A percentile compares a stretch with the other conserved stretches of the same genome.
Conservation (phyloP, 2,113 vertebrate genomes). For the Entelurus aequoreus region DNA sequence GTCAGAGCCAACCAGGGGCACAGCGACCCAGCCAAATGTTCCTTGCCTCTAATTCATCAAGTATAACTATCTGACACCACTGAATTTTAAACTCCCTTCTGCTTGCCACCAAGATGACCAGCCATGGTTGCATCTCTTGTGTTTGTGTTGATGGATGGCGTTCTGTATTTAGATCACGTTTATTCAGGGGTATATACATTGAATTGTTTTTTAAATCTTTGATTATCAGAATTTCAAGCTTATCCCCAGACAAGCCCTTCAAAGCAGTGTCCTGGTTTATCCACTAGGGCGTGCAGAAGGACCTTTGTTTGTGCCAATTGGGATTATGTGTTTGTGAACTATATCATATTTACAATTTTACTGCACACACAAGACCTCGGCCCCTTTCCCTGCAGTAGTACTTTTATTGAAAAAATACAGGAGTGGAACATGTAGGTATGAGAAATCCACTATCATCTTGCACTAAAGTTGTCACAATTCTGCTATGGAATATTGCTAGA, state of each 20-base stretch:
- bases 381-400: no score
- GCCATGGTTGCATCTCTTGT: conserved; percentile 18
- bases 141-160: conserved; percentile 31
- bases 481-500: no score
- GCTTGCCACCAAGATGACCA: conserved; percentile 27
- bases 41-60: conserved; percentile 59
- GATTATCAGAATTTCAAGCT: background rate
- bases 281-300: conserved; percentile 53
- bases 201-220: no score
- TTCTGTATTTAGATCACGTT: conserved; percentile 72
- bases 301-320: conserved; percentile 61
- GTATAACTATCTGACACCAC: conserved; percentile 40
- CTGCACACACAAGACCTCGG: background rate
- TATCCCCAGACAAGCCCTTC: conserved; percentile 43
- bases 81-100: conserved; percentile 43
- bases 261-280: conserved; percentile 56
- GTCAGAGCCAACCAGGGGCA: conserved; percentile 44
- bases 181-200: conserved; percentile 32
- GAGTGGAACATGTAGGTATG: no score
- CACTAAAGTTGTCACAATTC: no score
- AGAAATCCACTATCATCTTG: no score
- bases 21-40: conserved; percentile 34
- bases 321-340: conserved; percentile 32
- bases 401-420: no score
- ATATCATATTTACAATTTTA: no score